Conservation (phyloP, 2,888 invertebrate species). For the Caenorhabditis sp. region DNA sequence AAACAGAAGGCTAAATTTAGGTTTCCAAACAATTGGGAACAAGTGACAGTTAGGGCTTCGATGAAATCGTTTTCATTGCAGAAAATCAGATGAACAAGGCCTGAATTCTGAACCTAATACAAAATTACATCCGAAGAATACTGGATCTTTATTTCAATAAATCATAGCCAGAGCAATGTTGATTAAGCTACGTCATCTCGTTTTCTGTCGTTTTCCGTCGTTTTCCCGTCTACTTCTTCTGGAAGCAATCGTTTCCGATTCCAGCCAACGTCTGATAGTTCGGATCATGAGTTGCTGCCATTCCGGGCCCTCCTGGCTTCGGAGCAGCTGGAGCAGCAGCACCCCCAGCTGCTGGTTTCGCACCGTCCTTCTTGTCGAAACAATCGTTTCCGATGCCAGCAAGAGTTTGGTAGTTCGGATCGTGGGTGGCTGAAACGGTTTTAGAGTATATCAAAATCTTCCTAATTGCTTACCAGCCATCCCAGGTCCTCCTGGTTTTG, state of each 20-base stretch:
- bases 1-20: too few relatives aligned
- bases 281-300: constrained; percentile 60
- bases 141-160: constrained; percentile 4
- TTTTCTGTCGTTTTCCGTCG: constrained; percentile 7
- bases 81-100: too few relatives aligned
- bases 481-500: constrained; percentile 45
- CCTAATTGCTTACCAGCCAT: constrained; percentile 29
- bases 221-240: constrained; percentile 34
- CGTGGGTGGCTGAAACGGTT: constrained; percentile 7
- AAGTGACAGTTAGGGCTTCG: too few relatives aligned
- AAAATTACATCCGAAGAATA: not conserved
- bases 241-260: constrained; percentile 57
- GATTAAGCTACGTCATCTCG: not conserved
- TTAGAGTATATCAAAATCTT: too few relatives aligned
- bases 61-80: too few relatives aligned
- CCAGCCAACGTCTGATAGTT: constrained; percentile 63
- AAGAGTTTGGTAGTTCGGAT: not conserved
- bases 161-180: constrained; percentile 11
- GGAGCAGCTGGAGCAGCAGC: constrained; percentile 37
- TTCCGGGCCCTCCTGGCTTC: constrained; percentile 53
- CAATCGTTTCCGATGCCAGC: constrained; percentile 48
- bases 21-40: too few relatives aligned
- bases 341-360: constrained; percentile 8
- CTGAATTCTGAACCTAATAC: not conserved
- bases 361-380: constrained; percentile 53